Evolutionary conservation across 2,113 vertebrate species (phyloP), one percentile per base, ranked within the genome.

Genomic region (Gopherus flavomarginatus): DNA sequence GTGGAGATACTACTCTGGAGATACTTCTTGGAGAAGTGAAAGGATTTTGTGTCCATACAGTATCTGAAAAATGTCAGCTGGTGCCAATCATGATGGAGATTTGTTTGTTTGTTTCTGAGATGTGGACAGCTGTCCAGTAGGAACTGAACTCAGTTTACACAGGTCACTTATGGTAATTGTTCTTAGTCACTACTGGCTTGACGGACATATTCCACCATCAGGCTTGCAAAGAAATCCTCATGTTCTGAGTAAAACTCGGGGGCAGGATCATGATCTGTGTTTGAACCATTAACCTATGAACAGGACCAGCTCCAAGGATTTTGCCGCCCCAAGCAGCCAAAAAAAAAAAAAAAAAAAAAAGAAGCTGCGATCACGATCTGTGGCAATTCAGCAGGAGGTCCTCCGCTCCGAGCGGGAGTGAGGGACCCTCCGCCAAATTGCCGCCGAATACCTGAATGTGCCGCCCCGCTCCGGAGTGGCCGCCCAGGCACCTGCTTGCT

Each of bases 41-140:
- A 94, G 50, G 86, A 89, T 83, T 91, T 38, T 56, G 72, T 27
- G 19, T 90, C 80, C 84, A 80, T 13, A 77, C 54, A 31, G 42
- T 88, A 62, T 27, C 93, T 88, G 57, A 79, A 85, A 91, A 85
- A 21, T 75, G 62, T 27, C 1, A 3, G 31, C 17, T 14, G 21
- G 0, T 82, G 78, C n/a, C 81, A 57, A 81, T 47, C 1, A 0
- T 83, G 87, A 38, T 0, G 1, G 57, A 49, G 9, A 77, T 96
- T 93, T 90, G n/a, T 91, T 93, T 88, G 31, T 94, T 93, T 90
- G 31, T 94, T 17, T 87, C 93, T 62, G 54, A 1, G 0, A 13
- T 86, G 54, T 0, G 0, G 53, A 50, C 12, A 11, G 87, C 29
- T 22, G 83, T 16, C 81, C 80, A 49, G 14, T 72, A 92, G 83